Evolutionary conservation across 2,797 vertebrate genomes (phyloP).

Genomic region (Micropoecilia bifurca): DNA sequence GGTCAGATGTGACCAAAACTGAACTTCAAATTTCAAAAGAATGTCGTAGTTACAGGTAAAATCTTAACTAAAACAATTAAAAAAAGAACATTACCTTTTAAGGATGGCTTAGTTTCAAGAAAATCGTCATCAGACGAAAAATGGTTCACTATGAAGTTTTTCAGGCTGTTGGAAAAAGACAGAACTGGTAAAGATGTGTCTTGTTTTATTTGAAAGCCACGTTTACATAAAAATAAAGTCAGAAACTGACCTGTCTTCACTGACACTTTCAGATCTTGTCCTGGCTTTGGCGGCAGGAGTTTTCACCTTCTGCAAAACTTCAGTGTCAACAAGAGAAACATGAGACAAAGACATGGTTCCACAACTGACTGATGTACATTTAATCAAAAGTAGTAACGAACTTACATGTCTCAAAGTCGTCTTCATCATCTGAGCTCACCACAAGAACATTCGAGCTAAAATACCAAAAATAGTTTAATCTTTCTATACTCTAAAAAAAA

Average conservation of each 20-base stretch:
- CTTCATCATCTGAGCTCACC: conserved; percentile 80
- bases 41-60: not conserved
- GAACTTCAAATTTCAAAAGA: not conserved
- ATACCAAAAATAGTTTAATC: not conserved
- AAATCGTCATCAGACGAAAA: conserved; percentile 82
- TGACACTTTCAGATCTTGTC: conserved; percentile 44
- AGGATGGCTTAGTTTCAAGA: conserved; percentile 59
- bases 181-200: not conserved
- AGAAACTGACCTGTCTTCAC: conserved; percentile 72
- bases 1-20: not conserved
- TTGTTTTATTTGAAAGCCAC: not conserved
- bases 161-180: conserved; percentile 66
- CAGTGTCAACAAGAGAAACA: conserved; percentile 5
- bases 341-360: not conserved
- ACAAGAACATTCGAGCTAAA: conserved; percentile 55
- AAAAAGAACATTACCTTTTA: conserved; percentile 67
- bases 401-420: conserved; percentile 82
- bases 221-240: not conserved
- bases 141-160: conserved; percentile 78
- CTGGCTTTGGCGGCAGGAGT: conserved; percentile 69
- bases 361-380: not conserved
- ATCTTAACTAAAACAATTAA: not conserved
- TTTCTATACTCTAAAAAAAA: not conserved
- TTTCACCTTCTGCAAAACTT: conserved; percentile 81
- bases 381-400: conserved; percentile 9